Percentiles rank a stretch among this genome's conserved stretches.
Evolutionary conservation across 2,797 vertebrate genomes (phyloP).

Genomic region (Propithecus deckenii): DNA sequence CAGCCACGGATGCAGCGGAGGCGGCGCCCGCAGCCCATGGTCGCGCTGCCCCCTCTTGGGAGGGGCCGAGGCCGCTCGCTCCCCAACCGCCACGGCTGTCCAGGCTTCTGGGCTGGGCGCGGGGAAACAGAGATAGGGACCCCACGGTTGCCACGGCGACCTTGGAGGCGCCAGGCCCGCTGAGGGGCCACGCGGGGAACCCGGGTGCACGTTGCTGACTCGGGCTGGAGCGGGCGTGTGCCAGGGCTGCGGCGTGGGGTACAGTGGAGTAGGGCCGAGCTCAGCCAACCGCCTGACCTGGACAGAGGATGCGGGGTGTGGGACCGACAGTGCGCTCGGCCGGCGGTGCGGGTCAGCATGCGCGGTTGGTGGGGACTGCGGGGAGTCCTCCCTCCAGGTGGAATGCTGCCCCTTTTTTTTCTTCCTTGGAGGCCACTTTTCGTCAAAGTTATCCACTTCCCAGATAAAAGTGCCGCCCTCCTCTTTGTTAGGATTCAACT

Average conservation of each 20-base stretch:
- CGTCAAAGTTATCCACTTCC: constrained; percentile 40
- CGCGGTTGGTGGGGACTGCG: no score
- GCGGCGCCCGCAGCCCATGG: constrained; percentile 17
- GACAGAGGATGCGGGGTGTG: not conserved
- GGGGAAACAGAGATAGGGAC: not conserved
- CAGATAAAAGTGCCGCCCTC: not conserved
- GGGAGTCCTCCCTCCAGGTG: not conserved
- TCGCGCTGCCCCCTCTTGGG: not conserved
- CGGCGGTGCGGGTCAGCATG: not conserved
- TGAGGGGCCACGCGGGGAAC: not conserved
- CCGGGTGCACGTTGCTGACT: not conserved
- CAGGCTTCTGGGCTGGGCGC: not conserved
- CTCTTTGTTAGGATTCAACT: constrained; percentile 63
- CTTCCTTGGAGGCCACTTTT: constrained; percentile 23
- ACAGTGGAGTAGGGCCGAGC: not conserved
- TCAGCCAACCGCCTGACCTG: not conserved
- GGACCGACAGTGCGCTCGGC: not conserved
- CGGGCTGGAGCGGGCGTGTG: not conserved
- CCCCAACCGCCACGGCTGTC: not conserved
- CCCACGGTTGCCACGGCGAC: constrained; percentile 8
- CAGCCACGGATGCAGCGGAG: constrained; percentile 44
- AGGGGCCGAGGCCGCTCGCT: not conserved
- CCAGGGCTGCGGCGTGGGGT: not conserved
- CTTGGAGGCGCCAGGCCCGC: not conserved
- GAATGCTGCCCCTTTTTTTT: not conserved